Evolutionary conservation across 2,113 vertebrate genomes (phyloP), one percentile per base, ranked within the genome.

Genomic region (Colistium nudipinnis): DNA sequence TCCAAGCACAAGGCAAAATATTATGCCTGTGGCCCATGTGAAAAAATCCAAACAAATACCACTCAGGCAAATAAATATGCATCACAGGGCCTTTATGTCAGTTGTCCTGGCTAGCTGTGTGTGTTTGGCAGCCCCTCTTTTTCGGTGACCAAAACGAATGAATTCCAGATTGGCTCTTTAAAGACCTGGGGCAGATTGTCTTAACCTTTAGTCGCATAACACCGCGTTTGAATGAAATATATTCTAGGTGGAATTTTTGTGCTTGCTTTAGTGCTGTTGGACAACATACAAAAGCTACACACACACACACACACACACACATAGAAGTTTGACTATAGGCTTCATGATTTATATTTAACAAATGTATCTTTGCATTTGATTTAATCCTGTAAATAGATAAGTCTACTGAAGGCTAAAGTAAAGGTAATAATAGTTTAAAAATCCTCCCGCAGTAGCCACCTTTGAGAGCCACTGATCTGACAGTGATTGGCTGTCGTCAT

Each of bases 41-140:
- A 28, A 41, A 45, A 55, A 76, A 73, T 36, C 39, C 51, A 78
- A 76, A 76, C 47, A 83, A 57, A 80, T 25, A 65, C 8, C 16
- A 2, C 47, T 66, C 52, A 30, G 39, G 22, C 14, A 24, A 68
- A 45, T 24, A 57, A 63, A 47, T 22, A 28, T 33, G 7, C 27
- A 49, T 47, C 31, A 20, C n/a, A 49, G 12, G 1, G 17, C 20
- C n/a, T n/a, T 9, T 30, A 0, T 48, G 24, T 44, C 22, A 2
- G 17, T n/a, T 5, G 35, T 22, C 22, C 33, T n/a, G 24, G 4
- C 28, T 19, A 14, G n/a, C 27, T 25, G 20, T 5, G 10, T 53
- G 70, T 45, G 43, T 71, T 76, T 64, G 54, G 69, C 59, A 63
- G 52, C 54, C 7, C 6, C 28, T 39, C 47, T 38, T 53, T 38